Evolutionary conservation across 35 echinoderm and acorn worm species (phyloP), one percentile per base, ranked within the genome.

Genomic region (Holothuria glaberrima): DNA sequence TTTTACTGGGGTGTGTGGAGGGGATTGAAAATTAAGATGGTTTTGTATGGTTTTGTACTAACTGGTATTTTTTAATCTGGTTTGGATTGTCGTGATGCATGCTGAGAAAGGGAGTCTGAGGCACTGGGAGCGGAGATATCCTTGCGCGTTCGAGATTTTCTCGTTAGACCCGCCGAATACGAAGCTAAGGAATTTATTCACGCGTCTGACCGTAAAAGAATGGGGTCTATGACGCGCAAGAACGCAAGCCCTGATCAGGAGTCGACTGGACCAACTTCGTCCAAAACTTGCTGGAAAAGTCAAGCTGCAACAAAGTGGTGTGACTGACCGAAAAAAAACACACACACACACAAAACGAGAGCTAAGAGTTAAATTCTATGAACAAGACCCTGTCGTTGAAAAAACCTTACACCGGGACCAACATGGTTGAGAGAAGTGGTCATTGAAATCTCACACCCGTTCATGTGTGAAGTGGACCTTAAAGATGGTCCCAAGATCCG

Each of bases 231-330:
- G 9, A 91, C 93, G 25, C 74, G n/a, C n/a, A n/a, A n/a, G n/a
- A n/a, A n/a, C 93, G 14, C 90, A 94, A 58, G 27, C 76, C 66
- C 59, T 24, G 24, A 91, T 95, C 21, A 71, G 86, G 31, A 95
- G 48, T 57, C 81, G 70, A 56, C 59, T 95, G 21, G 94, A 95
- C 66, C 30, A 29, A 22, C 54, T 95, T 6, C 48, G 90, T 12
- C 84, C 93, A 48, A 68, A 91, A 24, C 62, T 92, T 28, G 85
- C 66, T n/a, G 48, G 60, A 66, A 92, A 52, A 64, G 86, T 92
- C 12, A 78, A 71, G 78, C 25, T 74, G 21, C 60, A 92, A 58
- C 94, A 91, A 76, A 84, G 32, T 59, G 28, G 31, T 21, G 92
- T 92, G 94, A 90, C 75, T 60, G 48, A 90, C 0, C 24, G 88